Base-by-base conservation (phyloP, 2,888 invertebrate species). In the Empis stercorea region DNA sequence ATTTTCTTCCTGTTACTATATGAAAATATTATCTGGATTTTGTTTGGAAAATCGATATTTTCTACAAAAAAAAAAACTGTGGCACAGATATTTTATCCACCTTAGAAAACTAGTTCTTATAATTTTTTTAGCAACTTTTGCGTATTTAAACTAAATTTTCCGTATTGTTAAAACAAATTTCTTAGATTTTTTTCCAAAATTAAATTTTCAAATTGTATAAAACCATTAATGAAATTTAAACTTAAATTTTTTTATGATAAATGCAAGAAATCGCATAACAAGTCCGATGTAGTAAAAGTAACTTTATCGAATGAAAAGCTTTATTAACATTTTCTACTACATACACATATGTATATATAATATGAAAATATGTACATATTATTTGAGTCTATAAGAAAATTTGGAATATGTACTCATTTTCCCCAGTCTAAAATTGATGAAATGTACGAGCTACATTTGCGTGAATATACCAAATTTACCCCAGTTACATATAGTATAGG, bases 251-350 rank as follows among this genome's bases (percentile, higher is more conserved):
- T 27, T 27, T 27, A 27, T 7, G 4, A 27, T 7, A 27, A 27
- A 27, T 7, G 5, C 23, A 27, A 27, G 9, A 27, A 20, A 27
- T 4, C 23, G 23, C 23, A 7, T 2, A 27, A 27, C 23, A n/a
- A 27, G 23, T 27, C 23, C 23, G 23, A 27, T 27, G 4, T 27
- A 9, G 23, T 27, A 7, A 27, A 27, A 27, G 23, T 27, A 27
- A 27, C 23, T 27, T 27, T 27, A 27, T 27, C 23, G 23, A 27
- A 27, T 27, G 23, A n/a, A 27, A 27, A 27, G 50, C 51, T 55
- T 52, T 47, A 32, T 45, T 36, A n/a, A 45, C 44, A 55, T 60
- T 59, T 54, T 27, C n/a, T n/a, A n/a, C n/a, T n/a, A n/a, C n/a
- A n/a, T n/a, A n/a, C n/a, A n/a, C n/a, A n/a, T n/a, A n/a, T n/a